Percentiles rank a stretch among this genome's conserved stretches.
phyloP scores from a whole-genome alignment of 2,797 vertebrate genomes.

The Takifugu ocellatus region DNA sequence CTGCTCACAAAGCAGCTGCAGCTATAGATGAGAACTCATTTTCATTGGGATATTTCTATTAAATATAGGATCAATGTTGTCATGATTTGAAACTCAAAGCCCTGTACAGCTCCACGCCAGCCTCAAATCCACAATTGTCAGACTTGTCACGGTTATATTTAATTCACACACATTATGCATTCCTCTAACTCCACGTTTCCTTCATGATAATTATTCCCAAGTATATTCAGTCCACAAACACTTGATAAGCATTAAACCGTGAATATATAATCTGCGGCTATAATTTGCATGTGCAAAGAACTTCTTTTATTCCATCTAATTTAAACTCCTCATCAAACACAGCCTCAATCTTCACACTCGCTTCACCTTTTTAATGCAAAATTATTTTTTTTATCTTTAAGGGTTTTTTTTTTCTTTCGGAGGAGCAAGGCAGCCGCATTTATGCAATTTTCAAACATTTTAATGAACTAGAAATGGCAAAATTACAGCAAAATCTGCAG shows the following conservation, averaged over 20 bases:
- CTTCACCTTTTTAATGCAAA: background rate
- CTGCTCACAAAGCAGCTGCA: background rate
- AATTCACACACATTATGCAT: constrained; percentile 44
- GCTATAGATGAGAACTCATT: background rate
- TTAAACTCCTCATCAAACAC: constrained; percentile 42
- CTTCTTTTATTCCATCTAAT: constrained; percentile 37
- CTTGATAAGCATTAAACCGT: constrained; percentile 57
- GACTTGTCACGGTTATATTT: constrained; percentile 23
- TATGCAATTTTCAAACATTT: background rate
- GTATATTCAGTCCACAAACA: constrained; percentile 57
- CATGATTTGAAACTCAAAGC: background rate
- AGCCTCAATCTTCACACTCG: constrained; percentile 10
- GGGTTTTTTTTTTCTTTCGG: background rate
- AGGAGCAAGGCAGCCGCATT: background rate
- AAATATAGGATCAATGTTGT: background rate
- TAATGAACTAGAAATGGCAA: background rate
- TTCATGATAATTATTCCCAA: constrained; percentile 63
- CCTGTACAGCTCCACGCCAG: background rate
- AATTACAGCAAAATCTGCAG: background rate
- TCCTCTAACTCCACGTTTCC: constrained; percentile 50
- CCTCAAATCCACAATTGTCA: constrained; percentile 15
- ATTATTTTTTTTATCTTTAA: constrained; percentile 1
- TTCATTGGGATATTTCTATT: background rate
- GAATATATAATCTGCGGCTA: constrained; percentile 41
- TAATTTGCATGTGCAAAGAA: constrained; percentile 58